Evolutionary conservation across 2,797 vertebrate species (phyloP).

Genomic region (Falco peregrinus): DNA sequence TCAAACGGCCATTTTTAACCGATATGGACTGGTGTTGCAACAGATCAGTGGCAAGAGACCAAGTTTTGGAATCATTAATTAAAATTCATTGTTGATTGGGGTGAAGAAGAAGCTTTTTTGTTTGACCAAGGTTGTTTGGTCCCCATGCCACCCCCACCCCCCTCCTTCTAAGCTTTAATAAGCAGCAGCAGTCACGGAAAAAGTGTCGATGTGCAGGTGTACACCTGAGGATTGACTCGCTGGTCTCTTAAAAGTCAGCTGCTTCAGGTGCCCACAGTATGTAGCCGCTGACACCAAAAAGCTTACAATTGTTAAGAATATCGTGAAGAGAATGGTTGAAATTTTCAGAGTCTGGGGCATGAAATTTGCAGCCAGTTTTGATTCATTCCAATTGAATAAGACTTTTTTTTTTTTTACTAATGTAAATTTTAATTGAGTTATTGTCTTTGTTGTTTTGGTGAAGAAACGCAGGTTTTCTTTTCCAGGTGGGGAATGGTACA

Average conservation of each 20-base stretch:
- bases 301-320: not conserved
- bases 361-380: not conserved
- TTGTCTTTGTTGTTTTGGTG: not conserved
- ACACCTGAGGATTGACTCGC: not conserved
- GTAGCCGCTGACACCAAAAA: not conserved
- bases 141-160: not conserved
- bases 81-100: not conserved
- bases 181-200: not conserved
- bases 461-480: constrained; percentile 3
- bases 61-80: not conserved
- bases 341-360: not conserved
- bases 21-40: not conserved
- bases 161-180: not conserved
- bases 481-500: constrained; percentile 65
- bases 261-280: not conserved
- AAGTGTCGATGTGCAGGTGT: not conserved
- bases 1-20: not conserved
- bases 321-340: not conserved
- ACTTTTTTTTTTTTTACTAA: not conserved
- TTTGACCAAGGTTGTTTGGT: not conserved
- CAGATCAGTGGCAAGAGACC: not conserved
- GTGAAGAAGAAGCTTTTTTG: not conserved
- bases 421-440: not conserved
- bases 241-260: not conserved
- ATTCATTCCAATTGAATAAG: not conserved